Percentiles rank a stretch among this genome's conserved stretches.
phyloP scores from a whole-genome alignment of 2,888 invertebrate genomes.

The Mesorhabditis spiculigera region DNA sequence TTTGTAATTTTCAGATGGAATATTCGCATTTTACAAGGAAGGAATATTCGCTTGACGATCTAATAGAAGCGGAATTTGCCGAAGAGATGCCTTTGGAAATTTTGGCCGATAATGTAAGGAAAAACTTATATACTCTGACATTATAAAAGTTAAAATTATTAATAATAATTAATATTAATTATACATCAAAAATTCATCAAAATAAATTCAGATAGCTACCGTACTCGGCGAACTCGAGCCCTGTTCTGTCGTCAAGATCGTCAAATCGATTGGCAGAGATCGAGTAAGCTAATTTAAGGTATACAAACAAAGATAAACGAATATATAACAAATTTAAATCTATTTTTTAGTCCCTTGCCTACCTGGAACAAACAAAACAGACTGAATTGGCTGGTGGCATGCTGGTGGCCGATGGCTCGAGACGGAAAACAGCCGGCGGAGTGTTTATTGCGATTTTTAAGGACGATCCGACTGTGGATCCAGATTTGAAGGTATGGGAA shows the following conservation, averaged over 20 bases:
- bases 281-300: slow-evolving; percentile 12
- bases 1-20: slow-evolving; percentile 8
- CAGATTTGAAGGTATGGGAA: slow-evolving; percentile 23
- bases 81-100: slow-evolving; percentile 15
- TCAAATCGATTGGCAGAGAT: slow-evolving; percentile 35
- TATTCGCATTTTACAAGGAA: slow-evolving; percentile 16
- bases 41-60: slow-evolving; percentile 21
- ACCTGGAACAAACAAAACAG: slow-evolving; percentile 46
- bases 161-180: no score
- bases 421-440: slow-evolving; percentile 53
- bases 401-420: slow-evolving; percentile 37
- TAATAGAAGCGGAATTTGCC: slow-evolving; percentile 22
- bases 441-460: slow-evolving; percentile 50
- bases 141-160: no score
- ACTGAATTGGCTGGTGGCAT: slow-evolving; percentile 49
- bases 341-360: slow-evolving; percentile 19
- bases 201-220: slow-evolving; percentile 16
- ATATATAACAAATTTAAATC: neutral
- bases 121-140: no score
- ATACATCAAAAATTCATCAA: no score
- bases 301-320: neutral
- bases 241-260: slow-evolving; percentile 36
- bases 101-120: no score
- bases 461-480: slow-evolving; percentile 24
- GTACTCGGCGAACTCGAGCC: slow-evolving; percentile 38